phyloP scores from a whole-genome alignment of 2,888 invertebrate genomes.

The Odontomyia ornata region DNA sequence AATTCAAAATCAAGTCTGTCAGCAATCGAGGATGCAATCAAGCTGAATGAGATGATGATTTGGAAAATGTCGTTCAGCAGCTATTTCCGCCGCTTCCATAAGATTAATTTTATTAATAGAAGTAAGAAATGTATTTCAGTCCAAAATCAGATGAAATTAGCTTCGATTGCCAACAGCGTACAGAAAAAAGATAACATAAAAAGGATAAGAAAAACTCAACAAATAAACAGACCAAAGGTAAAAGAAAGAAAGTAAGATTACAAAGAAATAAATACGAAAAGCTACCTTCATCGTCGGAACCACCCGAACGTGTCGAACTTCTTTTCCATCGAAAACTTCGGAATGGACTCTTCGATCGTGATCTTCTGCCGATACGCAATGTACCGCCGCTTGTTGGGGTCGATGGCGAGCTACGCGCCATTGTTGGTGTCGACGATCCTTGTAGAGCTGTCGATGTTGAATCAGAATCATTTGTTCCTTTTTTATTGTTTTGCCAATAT shows the following conservation, averaged over 20 bases:
- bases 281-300: slow-evolving; percentile 74
- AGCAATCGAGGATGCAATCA: not conserved
- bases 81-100: not conserved
- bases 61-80: not conserved
- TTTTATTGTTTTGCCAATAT: slow-evolving; percentile 5
- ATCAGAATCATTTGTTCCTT: slow-evolving; percentile 45
- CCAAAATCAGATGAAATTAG: too few relatives aligned
- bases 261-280: slow-evolving; percentile 32
- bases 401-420: slow-evolving; percentile 46
- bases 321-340: slow-evolving; percentile 92
- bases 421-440: slow-evolving; percentile 33
- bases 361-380: slow-evolving; percentile 64
- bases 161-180: slow-evolving; percentile 2
- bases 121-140: not conserved
- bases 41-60: too few relatives aligned
- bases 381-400: slow-evolving; percentile 60
- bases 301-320: slow-evolving; percentile 71
- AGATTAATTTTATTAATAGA: not conserved
- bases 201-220: slow-evolving; percentile 25
- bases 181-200: slow-evolving; percentile 26
- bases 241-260: slow-evolving; percentile 31
- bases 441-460: slow-evolving; percentile 44
- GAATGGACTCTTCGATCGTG: slow-evolving; percentile 94
- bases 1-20: not conserved
- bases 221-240: slow-evolving; percentile 27